phyloP scores from a whole-genome alignment of 1,140 invertebrate species.

The Lordiphosa clarofinis region DNA sequence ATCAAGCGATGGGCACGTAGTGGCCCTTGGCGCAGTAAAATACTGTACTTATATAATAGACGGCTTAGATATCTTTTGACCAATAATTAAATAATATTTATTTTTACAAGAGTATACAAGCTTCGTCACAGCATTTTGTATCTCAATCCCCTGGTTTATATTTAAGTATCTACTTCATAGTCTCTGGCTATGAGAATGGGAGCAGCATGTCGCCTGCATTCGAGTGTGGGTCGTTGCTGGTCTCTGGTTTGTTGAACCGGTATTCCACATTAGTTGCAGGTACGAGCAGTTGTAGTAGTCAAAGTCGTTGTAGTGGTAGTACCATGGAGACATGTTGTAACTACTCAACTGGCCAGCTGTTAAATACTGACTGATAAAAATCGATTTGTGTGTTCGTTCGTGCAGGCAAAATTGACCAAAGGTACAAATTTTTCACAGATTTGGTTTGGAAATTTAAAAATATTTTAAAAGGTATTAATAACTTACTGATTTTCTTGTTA shows the following conservation, averaged over 20 bases:
- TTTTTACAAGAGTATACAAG: too few relatives aligned
- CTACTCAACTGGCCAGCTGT: constrained; percentile 7
- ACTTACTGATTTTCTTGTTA: too few relatives aligned
- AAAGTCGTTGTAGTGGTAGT: not conserved
- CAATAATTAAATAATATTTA: too few relatives aligned
- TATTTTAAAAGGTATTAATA: too few relatives aligned
- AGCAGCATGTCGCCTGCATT: constrained; percentile 46
- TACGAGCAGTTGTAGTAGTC: constrained; percentile 8
- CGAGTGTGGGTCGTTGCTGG: constrained; percentile 22
- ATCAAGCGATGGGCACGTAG: too few relatives aligned
- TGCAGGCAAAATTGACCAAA: constrained; percentile 7
- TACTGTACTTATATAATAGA: too few relatives aligned
- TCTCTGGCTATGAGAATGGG: constrained; percentile 54
- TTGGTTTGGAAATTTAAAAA: not conserved
- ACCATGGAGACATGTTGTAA: constrained; percentile 4
- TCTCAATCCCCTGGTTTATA: too few relatives aligned
- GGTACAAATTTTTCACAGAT: constrained; percentile 1
- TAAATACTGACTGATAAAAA: constrained; percentile 9
- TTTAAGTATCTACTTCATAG: constrained; percentile 6
- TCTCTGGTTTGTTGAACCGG: constrained; percentile 52
- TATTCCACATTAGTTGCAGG: constrained; percentile 49
- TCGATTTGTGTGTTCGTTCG: constrained; percentile 4
- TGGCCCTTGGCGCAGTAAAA: too few relatives aligned
- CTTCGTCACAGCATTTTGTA: too few relatives aligned
- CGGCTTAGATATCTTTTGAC: too few relatives aligned